These are phyloP conservation scores for Trachelus iudaicus DNA, from an alignment of 2,888 invertebrate species.

Conservation along the genomic window DNA sequence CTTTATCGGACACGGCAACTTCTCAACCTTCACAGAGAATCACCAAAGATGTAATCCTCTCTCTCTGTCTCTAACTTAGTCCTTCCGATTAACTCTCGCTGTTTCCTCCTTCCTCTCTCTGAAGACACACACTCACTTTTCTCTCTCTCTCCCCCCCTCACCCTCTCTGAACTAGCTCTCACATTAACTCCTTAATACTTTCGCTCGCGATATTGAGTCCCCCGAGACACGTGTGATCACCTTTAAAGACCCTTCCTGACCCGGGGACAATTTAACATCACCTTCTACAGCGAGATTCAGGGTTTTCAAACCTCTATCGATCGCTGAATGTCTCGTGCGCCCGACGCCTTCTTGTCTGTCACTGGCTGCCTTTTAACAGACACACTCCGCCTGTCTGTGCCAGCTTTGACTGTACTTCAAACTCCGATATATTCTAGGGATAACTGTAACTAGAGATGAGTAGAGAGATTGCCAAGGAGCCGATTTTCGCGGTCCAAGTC, in stretches of 20 bases:
- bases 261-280: not conserved
- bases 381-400: not conserved
- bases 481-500: no score
- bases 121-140: not conserved
- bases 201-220: not conserved
- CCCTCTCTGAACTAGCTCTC: not conserved
- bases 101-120: not conserved
- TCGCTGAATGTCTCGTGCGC: slow-evolving; percentile 28
- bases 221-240: not conserved
- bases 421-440: not conserved
- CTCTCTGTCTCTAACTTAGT: not conserved
- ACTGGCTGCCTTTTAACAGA: not conserved
- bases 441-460: not conserved
- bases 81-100: not conserved
- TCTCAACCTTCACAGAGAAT: not conserved
- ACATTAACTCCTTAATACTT: not conserved
- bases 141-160: not conserved
- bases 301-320: slow-evolving; percentile 31
- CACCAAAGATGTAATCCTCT: not conserved
- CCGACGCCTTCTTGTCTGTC: slow-evolving; percentile 29
- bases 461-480: no score
- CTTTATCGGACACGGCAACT: slow-evolving; percentile 13
- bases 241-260: not conserved
- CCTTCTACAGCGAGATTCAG: not conserved
- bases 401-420: not conserved